Evolutionary conservation across 2,113 vertebrate genomes (phyloP).

Genomic region (Tupaia chinensis): DNA sequence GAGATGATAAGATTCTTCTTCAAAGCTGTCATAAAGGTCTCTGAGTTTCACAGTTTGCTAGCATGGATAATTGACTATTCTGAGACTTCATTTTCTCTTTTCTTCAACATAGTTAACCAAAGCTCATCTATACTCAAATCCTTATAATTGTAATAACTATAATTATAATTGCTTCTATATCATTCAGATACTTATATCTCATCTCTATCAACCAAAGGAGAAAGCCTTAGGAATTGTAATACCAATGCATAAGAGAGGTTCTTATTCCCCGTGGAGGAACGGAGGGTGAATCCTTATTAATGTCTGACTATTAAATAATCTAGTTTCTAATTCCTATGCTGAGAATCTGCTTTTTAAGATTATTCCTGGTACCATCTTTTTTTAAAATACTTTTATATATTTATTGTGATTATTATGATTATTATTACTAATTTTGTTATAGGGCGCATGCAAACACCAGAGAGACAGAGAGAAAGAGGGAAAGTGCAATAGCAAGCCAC

Average conservation of each 20-base stretch:
- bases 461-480: too few relatives aligned
- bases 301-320: conserved; percentile 7
- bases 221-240: not conserved
- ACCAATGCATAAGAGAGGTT: not conserved
- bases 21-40: not conserved
- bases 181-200: not conserved
- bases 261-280: not conserved
- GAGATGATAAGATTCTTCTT: not conserved
- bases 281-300: not conserved
- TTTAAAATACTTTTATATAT: too few relatives aligned
- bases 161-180: not conserved
- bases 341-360: not conserved
- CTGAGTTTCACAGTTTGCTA: not conserved
- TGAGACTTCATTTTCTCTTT: not conserved
- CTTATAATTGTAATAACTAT: not conserved
- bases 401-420: too few relatives aligned
- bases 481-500: too few relatives aligned
- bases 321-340: not conserved
- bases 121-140: not conserved
- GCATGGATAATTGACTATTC: not conserved
- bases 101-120: not conserved
- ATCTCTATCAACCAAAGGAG: not conserved
- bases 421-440: too few relatives aligned
- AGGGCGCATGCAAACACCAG: too few relatives aligned
- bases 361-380: not conserved